These are phyloP conservation scores for Gobiocypris rarus DNA, from an alignment of 2,113 vertebrate genomes.

Conservation along the genomic window DNA sequence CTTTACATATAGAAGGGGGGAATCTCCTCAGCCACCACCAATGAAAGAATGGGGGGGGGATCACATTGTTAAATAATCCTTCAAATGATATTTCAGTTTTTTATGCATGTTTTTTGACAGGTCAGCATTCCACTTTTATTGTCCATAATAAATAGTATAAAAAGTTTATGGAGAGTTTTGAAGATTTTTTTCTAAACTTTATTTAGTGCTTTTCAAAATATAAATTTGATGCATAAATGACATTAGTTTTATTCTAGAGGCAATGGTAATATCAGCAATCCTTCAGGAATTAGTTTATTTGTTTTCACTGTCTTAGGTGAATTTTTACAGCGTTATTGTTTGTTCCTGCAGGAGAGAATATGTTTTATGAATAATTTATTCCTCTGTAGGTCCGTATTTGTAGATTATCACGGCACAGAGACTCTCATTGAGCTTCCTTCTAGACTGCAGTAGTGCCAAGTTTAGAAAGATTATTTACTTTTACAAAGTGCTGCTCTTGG, in stretches of 20 bases:
- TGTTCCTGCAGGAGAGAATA: conserved; percentile 36
- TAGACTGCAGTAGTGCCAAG: not conserved
- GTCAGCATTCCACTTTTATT: not conserved
- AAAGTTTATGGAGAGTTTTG: not conserved
- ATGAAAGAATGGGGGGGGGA: too few species aligned
- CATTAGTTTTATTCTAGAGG: not conserved
- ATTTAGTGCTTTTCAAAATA: not conserved
- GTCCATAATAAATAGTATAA: not conserved
- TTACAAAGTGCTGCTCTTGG: conserved; percentile 5
- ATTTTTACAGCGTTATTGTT: conserved; percentile 2
- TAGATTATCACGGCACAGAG: not conserved
- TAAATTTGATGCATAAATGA: not conserved
- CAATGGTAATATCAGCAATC: conserved; percentile 8
- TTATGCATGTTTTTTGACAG: not conserved
- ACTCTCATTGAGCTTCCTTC: conserved; percentile 14
- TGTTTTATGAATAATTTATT: conserved; percentile 47
- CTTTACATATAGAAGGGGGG: too few species aligned
- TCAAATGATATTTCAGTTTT: too few species aligned
- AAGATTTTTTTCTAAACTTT: not conserved
- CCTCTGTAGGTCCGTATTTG: conserved; percentile 4
- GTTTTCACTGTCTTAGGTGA: conserved; percentile 43
- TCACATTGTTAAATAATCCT: too few species aligned
- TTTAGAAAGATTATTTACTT: conserved; percentile 11
- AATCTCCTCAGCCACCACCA: too few species aligned
- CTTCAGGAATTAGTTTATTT: conserved; percentile 47